Evolutionary conservation across 2,113 vertebrate genomes (phyloP), one percentile per base, ranked within the genome.

Genomic region (Chiloscyllium plagiosum): DNA sequence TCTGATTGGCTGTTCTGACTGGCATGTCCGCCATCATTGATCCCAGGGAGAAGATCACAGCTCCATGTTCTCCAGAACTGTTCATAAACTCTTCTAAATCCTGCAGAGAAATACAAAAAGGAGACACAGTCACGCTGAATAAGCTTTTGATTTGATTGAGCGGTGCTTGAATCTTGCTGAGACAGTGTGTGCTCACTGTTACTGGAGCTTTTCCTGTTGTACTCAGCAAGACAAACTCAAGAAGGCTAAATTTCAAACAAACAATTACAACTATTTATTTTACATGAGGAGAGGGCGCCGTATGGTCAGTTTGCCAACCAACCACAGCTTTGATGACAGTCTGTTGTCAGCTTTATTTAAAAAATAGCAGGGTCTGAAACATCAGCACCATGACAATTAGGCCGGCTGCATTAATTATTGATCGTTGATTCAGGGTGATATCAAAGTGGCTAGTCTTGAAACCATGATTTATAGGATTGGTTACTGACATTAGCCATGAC

Each of bases 21-120:
- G 99, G 98, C 96, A 99, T 97, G 4, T 98, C 97, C 0, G 98
- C 98, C 89, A 99, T 96, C 97, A 99, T 97, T 17, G 98, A 98
- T 12, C 99, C 99, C 97, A 99, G 96, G 0, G 98, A 99, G 97
- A 99, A 99, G 95, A 99, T 98, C 56, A 99, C 97, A 47, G 99
- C 97, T 6, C 99, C 99, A 0, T 99, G 98, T 29, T 98, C 97
- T 96, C 98, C 99, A 6, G 99, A 99, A 61, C 97, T 98, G 0
- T 99, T 98, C 96, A 99, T 96, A n/a, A 99, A 98, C 61, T 97
- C 96, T 96, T 98, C 97, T 66, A 99, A 98, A 90, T 99, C 98
- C 99, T 99, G 96, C 78, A 97, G 96, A 86, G 26, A 70, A 13
- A 4, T 96, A 68, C 42, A 86, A 66, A 29, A 26, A 22, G 0